These are phyloP conservation scores for Anas flavirostris DNA, from an alignment of 2,797 vertebrate genomes.

Conservation along the genomic window DNA sequence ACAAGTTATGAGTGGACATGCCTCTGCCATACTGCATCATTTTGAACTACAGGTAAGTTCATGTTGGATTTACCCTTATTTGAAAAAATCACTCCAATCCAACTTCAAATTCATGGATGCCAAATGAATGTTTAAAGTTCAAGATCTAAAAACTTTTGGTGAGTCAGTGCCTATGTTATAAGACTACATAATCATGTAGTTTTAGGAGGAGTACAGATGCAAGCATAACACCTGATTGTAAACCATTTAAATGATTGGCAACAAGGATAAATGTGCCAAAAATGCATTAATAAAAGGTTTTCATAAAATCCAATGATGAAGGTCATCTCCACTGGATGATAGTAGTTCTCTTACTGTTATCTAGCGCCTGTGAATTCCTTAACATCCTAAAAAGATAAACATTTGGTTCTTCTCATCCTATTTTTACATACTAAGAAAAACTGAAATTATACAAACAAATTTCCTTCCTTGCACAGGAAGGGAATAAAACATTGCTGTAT, in stretches of 20 bases:
- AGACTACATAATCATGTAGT: neutral
- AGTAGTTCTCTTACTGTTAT: neutral
- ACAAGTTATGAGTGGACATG: neutral
- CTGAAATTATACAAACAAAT: neutral
- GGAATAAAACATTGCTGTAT: neutral
- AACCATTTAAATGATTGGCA: neutral
- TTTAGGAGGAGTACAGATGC: neutral
- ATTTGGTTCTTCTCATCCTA: neutral
- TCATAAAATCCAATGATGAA: neutral
- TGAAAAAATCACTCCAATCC: neutral
- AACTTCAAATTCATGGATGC: neutral
- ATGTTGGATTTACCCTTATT: neutral
- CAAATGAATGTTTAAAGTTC: neutral
- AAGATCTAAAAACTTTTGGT: neutral
- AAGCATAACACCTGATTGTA: accelerated
- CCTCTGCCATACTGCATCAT: neutral
- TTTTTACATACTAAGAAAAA: neutral
- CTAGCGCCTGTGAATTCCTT: neutral
- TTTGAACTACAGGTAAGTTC: neutral
- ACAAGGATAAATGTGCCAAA: neutral
- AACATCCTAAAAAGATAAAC: neutral
- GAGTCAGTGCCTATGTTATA: neutral
- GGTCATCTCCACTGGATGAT: too few relatives aligned
- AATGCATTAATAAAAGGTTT: neutral
- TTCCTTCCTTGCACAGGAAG: neutral